Evolutionary conservation across 64 coral and sea anemone species (phyloP).

Genomic region (Anthopleura sola): DNA sequence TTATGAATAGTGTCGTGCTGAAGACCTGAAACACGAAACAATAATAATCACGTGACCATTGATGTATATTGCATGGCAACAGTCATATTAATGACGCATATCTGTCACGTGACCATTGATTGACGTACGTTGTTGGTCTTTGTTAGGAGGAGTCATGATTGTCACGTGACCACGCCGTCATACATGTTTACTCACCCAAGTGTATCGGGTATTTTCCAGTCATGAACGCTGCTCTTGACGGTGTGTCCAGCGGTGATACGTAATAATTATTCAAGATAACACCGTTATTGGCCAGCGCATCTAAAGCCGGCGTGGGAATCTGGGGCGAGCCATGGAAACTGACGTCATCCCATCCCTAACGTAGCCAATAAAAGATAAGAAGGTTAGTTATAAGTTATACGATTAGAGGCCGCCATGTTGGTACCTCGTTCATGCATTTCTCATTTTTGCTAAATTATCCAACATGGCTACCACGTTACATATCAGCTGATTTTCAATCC

Average conservation of each 20-base stretch:
- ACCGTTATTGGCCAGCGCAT: slow-evolving; percentile 70
- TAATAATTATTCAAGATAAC: slow-evolving; percentile 93
- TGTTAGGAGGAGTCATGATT: not conserved
- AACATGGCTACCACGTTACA: not conserved
- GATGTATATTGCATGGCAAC: no score
- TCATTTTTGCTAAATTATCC: not conserved
- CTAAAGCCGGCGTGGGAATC: slow-evolving; percentile 83
- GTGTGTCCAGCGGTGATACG: slow-evolving; percentile 73
- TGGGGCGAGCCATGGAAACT: slow-evolving; percentile 94
- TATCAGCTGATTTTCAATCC: no score
- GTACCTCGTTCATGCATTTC: not conserved
- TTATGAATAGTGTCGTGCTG: slow-evolving; percentile 97
- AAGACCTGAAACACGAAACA: slow-evolving; percentile 36
- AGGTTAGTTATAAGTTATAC: not conserved
- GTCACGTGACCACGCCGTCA: not conserved
- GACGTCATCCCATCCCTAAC: slow-evolving; percentile 94
- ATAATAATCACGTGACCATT: not conserved
- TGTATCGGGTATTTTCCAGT: slow-evolving; percentile 89
- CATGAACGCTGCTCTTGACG: slow-evolving; percentile 86
- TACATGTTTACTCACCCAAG: slow-evolving; percentile 51
- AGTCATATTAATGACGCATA: no score
- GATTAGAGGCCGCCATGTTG: not conserved
- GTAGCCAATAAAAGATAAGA: not conserved
- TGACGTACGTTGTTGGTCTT: not conserved
- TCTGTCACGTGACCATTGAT: no score